Conservation (phyloP, 2,113 vertebrate genomes). For the Plotosus lineatus region DNA sequence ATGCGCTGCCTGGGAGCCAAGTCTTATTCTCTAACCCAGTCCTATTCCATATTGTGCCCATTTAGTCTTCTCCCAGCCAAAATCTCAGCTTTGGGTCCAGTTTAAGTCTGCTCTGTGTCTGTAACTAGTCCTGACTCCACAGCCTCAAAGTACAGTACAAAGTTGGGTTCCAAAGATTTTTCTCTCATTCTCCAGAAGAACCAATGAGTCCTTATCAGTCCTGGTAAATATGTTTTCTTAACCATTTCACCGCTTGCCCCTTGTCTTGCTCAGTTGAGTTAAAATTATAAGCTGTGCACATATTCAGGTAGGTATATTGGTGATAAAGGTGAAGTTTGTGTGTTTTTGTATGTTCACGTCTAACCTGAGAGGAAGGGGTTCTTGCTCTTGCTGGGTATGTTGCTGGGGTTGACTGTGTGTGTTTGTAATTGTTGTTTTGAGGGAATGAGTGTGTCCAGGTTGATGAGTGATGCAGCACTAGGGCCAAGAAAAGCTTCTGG, state of each 20-base stretch:
- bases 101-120: neutral
- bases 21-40: neutral
- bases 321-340: neutral
- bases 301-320: neutral
- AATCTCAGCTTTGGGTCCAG: neutral
- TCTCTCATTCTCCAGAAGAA: neutral
- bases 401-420: slow-evolving; percentile 69
- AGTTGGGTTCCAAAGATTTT: neutral
- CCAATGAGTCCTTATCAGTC: neutral
- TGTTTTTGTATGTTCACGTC: neutral
- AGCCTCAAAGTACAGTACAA: neutral
- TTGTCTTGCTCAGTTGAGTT: neutral
- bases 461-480: slow-evolving; percentile 88
- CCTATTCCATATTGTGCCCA: neutral
- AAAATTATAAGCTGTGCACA: neutral
- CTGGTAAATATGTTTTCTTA: neutral
- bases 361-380: slow-evolving; percentile 92
- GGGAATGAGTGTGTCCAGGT: slow-evolving; percentile 86
- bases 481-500: slow-evolving; percentile 90
- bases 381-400: slow-evolving; percentile 75
- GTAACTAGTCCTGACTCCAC: neutral
- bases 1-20: too few species aligned
- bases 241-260: neutral
- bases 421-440: slow-evolving; percentile 55
- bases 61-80: neutral